phyloP scores from a whole-genome alignment of 2,113 vertebrate species.

The Bostrychus sinensis region DNA sequence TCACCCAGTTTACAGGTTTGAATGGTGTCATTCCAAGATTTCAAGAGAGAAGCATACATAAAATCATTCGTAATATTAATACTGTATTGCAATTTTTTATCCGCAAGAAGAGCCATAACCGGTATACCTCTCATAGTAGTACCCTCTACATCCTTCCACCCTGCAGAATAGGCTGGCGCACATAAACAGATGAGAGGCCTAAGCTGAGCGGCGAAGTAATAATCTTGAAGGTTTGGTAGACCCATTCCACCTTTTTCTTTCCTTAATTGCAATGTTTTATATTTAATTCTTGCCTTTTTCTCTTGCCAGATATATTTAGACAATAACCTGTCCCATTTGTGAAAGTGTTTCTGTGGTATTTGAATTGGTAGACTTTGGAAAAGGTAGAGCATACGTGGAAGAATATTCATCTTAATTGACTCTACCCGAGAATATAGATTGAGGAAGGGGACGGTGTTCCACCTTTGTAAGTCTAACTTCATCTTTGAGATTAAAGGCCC shows the following conservation, averaged over 20 bases:
- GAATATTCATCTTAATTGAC: background rate
- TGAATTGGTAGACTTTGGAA: background rate
- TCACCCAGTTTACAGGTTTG: background rate
- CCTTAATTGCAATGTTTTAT: too few species aligned
- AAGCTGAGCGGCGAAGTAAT: background rate
- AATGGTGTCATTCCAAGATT: background rate
- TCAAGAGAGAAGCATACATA: background rate
- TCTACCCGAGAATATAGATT: background rate
- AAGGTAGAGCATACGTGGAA: background rate
- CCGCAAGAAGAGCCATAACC: background rate
- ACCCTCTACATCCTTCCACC: conserved; percentile 4
- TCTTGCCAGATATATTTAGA: too few species aligned
- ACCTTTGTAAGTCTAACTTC: background rate
- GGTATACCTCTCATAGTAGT: background rate
- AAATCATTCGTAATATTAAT: too few species aligned
- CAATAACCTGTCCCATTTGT: too few species aligned
- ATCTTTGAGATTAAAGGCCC: background rate
- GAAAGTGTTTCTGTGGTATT: too few species aligned
- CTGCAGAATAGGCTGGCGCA: background rate
- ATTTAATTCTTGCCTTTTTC: too few species aligned
- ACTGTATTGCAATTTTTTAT: background rate
- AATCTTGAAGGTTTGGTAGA: too few species aligned
- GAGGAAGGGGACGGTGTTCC: background rate
- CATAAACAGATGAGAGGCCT: background rate
- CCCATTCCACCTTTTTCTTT: too few species aligned